Evolutionary conservation across 1,140 invertebrate genomes (phyloP).

Genomic region (Temnothorax longispinosus): DNA sequence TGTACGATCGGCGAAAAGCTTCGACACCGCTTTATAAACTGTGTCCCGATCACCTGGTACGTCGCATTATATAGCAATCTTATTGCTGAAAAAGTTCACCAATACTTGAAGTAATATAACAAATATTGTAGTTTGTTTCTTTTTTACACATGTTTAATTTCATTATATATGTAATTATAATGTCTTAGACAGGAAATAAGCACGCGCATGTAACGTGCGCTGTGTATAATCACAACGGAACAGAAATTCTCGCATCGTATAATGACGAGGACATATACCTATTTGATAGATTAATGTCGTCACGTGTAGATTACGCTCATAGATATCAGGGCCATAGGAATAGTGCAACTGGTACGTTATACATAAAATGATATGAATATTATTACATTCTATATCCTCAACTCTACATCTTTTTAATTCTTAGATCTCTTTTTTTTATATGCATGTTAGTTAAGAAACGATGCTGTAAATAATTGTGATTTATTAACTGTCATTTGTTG

Average conservation of each 20-base stretch:
- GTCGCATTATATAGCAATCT: constrained; percentile 15
- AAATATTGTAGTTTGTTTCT: background rate
- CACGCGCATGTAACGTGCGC: constrained; percentile 92
- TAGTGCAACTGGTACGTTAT: constrained; percentile 87
- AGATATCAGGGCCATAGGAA: constrained; percentile 93
- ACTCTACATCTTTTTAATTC: constrained; percentile 1
- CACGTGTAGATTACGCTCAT: constrained; percentile 89
- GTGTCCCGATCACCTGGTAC: constrained; percentile 87
- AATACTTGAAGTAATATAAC: background rate
- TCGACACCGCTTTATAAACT: constrained; percentile 84
- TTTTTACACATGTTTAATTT: constrained; percentile 5
- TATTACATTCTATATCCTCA: background rate
- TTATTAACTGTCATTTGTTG: constrained; percentile 19
- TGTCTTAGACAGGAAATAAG: constrained; percentile 64
- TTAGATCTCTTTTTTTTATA: background rate
- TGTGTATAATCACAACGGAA: constrained; percentile 96
- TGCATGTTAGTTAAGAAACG: background rate
- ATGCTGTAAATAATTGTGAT: background rate
- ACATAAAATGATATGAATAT: background rate
- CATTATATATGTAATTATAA: constrained; percentile 38
- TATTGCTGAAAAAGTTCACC: background rate
- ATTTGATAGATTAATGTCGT: constrained; percentile 89
- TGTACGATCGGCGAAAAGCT: constrained; percentile 91
- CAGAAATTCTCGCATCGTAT: constrained; percentile 96
- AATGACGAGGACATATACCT: constrained; percentile 98